Evolutionary conservation across 2,797 vertebrate genomes (phyloP).

Genomic region (Heteromormyrus szaboi): DNA sequence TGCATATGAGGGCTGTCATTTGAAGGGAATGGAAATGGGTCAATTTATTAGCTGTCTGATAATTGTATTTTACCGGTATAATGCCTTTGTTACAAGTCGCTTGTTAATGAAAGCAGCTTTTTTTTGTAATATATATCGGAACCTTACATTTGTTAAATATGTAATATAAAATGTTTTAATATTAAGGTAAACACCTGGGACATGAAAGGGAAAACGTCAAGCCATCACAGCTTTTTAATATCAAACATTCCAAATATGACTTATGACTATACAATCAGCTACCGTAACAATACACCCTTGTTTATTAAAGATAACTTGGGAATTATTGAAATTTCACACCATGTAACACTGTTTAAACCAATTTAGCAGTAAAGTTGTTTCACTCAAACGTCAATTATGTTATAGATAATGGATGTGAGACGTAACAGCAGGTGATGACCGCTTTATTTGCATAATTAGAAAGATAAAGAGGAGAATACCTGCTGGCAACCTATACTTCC

Average conservation of each 20-base stretch:
- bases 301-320: not conserved
- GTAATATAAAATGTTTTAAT: constrained; percentile 2
- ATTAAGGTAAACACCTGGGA: not conserved
- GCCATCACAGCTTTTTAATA: not conserved
- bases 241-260: not conserved
- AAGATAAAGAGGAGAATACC: not conserved
- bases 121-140: not conserved
- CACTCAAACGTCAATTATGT: not conserved
- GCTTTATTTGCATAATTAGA: not conserved
- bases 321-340: not conserved
- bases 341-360: not conserved
- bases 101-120: constrained; percentile 5
- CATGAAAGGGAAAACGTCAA: not conserved
- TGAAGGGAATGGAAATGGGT: constrained; percentile 2
- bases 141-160: constrained; percentile 3
- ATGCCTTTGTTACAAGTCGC: not conserved
- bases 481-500: not conserved
- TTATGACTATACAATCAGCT: not conserved
- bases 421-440: not conserved
- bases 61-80: not conserved
- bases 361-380: not conserved
- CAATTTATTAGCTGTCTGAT: not conserved
- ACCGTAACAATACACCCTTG: not conserved
- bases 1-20: not conserved
- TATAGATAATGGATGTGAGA: not conserved